Conservation (phyloP, 2,888 invertebrate genomes). For the Stenolophus ochropezus region DNA sequence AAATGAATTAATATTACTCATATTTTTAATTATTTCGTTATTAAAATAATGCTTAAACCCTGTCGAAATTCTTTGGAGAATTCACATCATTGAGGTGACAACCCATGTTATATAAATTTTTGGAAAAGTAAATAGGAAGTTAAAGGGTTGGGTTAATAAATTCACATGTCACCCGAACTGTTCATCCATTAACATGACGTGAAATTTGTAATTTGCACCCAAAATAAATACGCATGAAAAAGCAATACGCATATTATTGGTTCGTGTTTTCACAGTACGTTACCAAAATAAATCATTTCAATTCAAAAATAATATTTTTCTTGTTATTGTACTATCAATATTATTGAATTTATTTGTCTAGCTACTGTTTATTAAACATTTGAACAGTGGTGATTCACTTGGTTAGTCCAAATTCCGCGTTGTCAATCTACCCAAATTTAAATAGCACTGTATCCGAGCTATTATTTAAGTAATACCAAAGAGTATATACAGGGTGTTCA, state of each 20-base stretch:
- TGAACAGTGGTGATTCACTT: too few species aligned
- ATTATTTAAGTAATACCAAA: too few species aligned
- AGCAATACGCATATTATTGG: neutral
- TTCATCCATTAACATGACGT: neutral
- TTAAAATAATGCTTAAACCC: neutral
- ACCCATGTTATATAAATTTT: neutral
- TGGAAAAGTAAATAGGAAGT: neutral
- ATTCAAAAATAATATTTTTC: too few species aligned
- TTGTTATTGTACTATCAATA: too few species aligned
- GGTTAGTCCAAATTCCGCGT: too few species aligned
- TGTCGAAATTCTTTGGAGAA: neutral
- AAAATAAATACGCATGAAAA: neutral
- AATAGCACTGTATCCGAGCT: too few species aligned
- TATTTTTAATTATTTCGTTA: neutral
- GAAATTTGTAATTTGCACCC: neutral
- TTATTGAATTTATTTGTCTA: too few species aligned
- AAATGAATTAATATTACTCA: neutral
- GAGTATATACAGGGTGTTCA: too few species aligned
- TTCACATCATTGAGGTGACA: neutral
- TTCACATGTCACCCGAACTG: neutral
- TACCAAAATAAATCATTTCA: too few species aligned
- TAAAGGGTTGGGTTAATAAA: neutral
- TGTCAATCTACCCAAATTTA: too few species aligned
- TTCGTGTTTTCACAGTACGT: too few species aligned
- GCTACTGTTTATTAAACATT: too few species aligned